Base-by-base conservation (phyloP, 2,888 invertebrate species). In the Coremacera marginata region DNA sequence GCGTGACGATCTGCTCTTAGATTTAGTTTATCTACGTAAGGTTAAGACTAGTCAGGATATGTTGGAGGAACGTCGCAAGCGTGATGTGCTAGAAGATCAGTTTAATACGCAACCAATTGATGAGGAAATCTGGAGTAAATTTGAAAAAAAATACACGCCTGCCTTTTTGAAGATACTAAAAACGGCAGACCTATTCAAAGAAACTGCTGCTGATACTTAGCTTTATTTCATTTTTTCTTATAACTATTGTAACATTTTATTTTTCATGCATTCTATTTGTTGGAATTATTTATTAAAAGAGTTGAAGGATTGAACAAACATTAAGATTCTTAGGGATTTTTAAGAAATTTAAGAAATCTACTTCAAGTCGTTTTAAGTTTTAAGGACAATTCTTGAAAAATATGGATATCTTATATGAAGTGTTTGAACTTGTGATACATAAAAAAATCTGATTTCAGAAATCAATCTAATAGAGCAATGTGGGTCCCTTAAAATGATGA, bases 101-200 rank as follows among this genome's bases (percentile, higher is more conserved):
- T 25, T 65, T 7, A 44, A 60, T 31, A n/a, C 77, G 27, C 8
- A 7, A 37, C 25, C 5, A 0, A 51, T 60, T 19, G 72, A 70
- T 3, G 68, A 65, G 9, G 76, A 19, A 11, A 22, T 77, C 25
- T 3, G 76, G 2, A 60, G 77, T 51, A 74, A 80, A 31, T 55
- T 78, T 11, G 76, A 74, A 9, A 57, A n/a, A 25, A 81, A 84
- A 3, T 86, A 82, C 65, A 81, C 85, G 14, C 81, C 82, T 0
- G 79, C 84, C 1, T 88, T 83, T 67, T 76, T 86, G 11, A 88
- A 86, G 57, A 78, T 88, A 7, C 79, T 87, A 0, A 87, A 86
- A 65, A 82, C 88, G 0, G 82, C 85, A 0, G 84, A 86, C 25
- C 79, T 86, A 4, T 83, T 84, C 68, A 83, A 81, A 8, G 82